Evolutionary conservation across 2,888 invertebrate species (phyloP).

Genomic region (Melanotus villosus): DNA sequence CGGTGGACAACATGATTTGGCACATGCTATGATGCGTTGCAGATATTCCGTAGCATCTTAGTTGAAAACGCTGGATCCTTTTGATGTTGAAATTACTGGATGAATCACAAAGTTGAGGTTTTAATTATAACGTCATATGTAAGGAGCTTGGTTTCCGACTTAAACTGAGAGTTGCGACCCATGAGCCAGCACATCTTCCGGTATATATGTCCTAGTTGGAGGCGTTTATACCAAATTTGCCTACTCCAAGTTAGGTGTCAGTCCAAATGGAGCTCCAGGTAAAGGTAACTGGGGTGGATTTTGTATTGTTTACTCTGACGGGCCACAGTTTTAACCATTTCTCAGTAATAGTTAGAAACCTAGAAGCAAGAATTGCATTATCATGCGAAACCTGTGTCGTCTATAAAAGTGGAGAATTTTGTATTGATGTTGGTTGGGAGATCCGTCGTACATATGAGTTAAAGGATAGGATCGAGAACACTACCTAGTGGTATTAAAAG

Average conservation of each 20-base stretch:
- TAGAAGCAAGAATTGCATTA: too few species aligned
- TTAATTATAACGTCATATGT: background rate
- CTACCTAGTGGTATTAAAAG: too few species aligned
- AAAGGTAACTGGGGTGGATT: background rate
- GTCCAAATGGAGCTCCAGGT: background rate
- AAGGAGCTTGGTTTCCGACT: background rate
- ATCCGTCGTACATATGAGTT: too few species aligned
- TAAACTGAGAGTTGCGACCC: background rate
- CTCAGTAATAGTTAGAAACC: slow-evolving; percentile 67
- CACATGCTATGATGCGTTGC: too few species aligned
- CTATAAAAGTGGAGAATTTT: too few species aligned
- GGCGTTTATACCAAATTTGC: too few species aligned
- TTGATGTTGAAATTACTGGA: background rate
- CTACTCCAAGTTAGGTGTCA: background rate
- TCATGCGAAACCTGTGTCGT: background rate
- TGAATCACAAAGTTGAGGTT: background rate
- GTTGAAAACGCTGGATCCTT: too few species aligned
- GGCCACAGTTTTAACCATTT: background rate
- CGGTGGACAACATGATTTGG: background rate
- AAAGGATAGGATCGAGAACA: too few species aligned
- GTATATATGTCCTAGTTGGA: background rate
- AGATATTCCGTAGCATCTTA: too few species aligned
- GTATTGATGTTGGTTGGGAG: too few species aligned
- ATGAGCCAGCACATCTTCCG: background rate
- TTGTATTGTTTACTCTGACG: background rate